Percentiles rank a stretch among this genome's conserved stretches.
Evolutionary conservation across 2,797 vertebrate genomes (phyloP).

Genomic region (Numenius phaeopus): DNA sequence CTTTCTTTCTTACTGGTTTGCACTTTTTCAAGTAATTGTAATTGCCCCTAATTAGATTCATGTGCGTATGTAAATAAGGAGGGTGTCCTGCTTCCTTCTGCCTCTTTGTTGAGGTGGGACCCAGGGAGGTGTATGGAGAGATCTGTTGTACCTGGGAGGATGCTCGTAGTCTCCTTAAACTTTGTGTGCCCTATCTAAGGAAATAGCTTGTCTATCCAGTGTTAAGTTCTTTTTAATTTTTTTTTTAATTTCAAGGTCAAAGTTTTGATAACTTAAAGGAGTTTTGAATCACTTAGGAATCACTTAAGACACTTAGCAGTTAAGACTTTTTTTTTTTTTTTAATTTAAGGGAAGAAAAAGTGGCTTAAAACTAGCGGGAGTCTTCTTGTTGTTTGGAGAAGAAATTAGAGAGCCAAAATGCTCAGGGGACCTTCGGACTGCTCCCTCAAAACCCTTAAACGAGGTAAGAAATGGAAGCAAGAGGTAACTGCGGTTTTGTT

Average conservation of each 20-base stretch:
- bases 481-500: rapidly evolving
- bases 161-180: rapidly evolving
- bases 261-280: neutral
- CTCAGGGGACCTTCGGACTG: neutral
- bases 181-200: rapidly evolving
- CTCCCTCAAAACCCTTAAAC: neutral
- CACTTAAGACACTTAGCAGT: neutral
- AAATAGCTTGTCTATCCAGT: too few relatives aligned
- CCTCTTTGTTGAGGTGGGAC: rapidly evolving
- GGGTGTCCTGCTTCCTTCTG: neutral
- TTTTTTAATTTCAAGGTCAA: neutral
- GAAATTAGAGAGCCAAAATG: neutral
- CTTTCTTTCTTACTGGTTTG: neutral
- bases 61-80: neutral
- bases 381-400: neutral
- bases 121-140: rapidly evolving
- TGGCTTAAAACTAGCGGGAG: neutral
- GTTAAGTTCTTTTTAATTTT: neutral
- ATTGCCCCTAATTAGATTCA: neutral
- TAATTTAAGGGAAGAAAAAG: neutral
- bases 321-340: rapidly evolving
- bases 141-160: rapidly evolving
- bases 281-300: neutral
- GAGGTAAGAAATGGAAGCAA: neutral
- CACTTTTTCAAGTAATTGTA: neutral